Evolutionary conservation across 2,888 invertebrate genomes (phyloP).

Genomic region (Acanthococcus lagerstroemiae): DNA sequence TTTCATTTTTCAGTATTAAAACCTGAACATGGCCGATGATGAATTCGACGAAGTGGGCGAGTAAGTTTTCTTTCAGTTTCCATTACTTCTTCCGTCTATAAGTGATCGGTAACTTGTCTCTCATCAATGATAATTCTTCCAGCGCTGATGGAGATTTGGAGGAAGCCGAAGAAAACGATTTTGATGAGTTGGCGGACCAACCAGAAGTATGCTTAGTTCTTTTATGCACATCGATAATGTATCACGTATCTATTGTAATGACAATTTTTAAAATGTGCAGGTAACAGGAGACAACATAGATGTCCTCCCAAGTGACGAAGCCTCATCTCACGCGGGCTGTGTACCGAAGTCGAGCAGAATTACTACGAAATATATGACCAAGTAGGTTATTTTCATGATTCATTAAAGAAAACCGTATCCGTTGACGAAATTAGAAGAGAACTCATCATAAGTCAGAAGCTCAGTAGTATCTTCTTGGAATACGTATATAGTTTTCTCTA

Average conservation of each 20-base stretch:
- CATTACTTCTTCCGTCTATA: no score
- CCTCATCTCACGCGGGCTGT: slow-evolving; percentile 55
- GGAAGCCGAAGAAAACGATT: slow-evolving; percentile 79
- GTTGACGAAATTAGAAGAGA: no score
- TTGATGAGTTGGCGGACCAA: slow-evolving; percentile 75
- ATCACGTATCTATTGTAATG: not conserved
- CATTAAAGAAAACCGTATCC: slow-evolving; percentile 33
- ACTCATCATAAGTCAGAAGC: no score
- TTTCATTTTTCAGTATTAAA: no score
- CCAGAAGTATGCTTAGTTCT: slow-evolving; percentile 51
- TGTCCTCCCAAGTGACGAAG: slow-evolving; percentile 67
- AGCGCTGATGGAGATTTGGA: slow-evolving; percentile 73
- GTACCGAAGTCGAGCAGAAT: slow-evolving; percentile 82
- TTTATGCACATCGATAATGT: not conserved
- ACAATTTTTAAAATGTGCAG: slow-evolving; percentile 36
- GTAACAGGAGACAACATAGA: slow-evolving; percentile 80
- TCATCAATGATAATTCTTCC: slow-evolving; percentile 37
- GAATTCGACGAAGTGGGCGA: slow-evolving; percentile 81
- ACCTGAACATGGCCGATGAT: slow-evolving; percentile 86
- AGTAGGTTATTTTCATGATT: slow-evolving; percentile 49
- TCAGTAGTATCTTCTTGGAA: no score
- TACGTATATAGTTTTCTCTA: no score
- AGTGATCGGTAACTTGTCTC: not conserved
- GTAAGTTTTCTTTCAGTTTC: slow-evolving; percentile 45
- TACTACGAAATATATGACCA: slow-evolving; percentile 97